Evolutionary conservation across 2,888 invertebrate species (phyloP).

Genomic region (Chrysolina americana): DNA sequence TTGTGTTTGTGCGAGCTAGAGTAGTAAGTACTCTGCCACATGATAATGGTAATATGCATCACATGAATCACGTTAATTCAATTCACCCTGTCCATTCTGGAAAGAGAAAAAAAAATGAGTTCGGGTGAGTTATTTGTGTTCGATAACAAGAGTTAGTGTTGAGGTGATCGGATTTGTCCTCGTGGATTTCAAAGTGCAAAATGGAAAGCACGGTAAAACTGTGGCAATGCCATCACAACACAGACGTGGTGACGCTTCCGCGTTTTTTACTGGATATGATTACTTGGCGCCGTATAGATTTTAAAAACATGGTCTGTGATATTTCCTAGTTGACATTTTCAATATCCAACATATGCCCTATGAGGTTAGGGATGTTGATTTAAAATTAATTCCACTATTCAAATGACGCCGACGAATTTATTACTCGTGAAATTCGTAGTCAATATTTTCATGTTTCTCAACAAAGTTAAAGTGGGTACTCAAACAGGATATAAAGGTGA

Average conservation of each 20-base stretch:
- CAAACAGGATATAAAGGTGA: no score
- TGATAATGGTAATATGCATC: no score
- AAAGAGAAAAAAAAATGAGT: background rate
- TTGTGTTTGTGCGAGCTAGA: no score
- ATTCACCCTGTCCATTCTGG: no score
- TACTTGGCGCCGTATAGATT: slow-evolving; percentile 41
- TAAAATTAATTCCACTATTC: slow-evolving; percentile 24
- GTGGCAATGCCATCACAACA: slow-evolving; percentile 15
- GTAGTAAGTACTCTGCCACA: no score
- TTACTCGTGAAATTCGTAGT: slow-evolving; percentile 11
- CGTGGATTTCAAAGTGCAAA: slow-evolving; percentile 4
- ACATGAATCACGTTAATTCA: no score
- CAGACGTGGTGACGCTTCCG: slow-evolving; percentile 36
- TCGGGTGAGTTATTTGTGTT: background rate
- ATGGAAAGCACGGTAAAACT: slow-evolving; percentile 2
- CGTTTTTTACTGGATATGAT: slow-evolving; percentile 36
- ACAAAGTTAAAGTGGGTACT: no score
- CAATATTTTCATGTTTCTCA: no score
- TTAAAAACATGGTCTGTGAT: slow-evolving; percentile 38
- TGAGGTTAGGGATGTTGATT: slow-evolving; percentile 29
- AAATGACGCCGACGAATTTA: slow-evolving; percentile 25
- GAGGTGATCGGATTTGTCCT: slow-evolving; percentile 6
- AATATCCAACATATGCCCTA: slow-evolving; percentile 35
- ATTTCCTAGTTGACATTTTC: slow-evolving; percentile 38
- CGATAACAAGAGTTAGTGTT: background rate